These are phyloP conservation scores for Microcebus griseorufus DNA, from an alignment of 2,113 vertebrate species.

Conservation along the genomic window DNA sequence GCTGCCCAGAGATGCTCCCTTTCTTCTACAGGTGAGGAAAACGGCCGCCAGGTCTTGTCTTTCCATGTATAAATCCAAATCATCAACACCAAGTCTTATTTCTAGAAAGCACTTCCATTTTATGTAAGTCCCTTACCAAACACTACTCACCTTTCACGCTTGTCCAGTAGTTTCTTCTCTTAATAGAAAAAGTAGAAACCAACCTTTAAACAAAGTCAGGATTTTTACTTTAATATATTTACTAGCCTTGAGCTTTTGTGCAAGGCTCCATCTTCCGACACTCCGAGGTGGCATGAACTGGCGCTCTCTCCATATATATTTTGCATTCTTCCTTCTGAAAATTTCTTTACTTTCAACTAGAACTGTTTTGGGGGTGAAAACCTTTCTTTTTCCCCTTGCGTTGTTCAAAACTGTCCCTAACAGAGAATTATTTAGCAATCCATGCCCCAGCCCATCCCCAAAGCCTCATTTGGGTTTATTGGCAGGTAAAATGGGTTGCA, in stretches of 20 bases:
- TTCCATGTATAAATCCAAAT: neutral
- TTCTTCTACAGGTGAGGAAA: neutral
- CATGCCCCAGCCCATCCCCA: neutral
- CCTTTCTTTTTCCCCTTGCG: neutral
- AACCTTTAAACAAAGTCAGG: neutral
- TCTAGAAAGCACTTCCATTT: neutral
- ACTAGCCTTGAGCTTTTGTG: neutral
- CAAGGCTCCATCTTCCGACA: neutral
- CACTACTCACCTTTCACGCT: neutral
- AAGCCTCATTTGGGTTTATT: conserved; percentile 50
- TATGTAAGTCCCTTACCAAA: neutral
- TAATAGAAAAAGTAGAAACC: neutral
- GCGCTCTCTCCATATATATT: neutral
- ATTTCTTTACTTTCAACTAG: conserved; percentile 1
- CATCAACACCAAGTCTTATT: neutral
- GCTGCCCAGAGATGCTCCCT: neutral
- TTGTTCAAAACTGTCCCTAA: neutral
- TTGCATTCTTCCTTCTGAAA: neutral
- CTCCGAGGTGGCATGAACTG: neutral
- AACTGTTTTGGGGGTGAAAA: neutral
- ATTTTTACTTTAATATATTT: neutral
- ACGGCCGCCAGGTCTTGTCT: neutral
- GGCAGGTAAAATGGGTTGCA: conserved; percentile 18
- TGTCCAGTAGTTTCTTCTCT: neutral
- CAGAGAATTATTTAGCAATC: neutral